Percentiles rank a stretch among this genome's conserved stretches.
These are phyloP conservation scores for Caenorhabditis sp. DNA, from an alignment of 2,888 invertebrate species.

Conservation along the genomic window DNA sequence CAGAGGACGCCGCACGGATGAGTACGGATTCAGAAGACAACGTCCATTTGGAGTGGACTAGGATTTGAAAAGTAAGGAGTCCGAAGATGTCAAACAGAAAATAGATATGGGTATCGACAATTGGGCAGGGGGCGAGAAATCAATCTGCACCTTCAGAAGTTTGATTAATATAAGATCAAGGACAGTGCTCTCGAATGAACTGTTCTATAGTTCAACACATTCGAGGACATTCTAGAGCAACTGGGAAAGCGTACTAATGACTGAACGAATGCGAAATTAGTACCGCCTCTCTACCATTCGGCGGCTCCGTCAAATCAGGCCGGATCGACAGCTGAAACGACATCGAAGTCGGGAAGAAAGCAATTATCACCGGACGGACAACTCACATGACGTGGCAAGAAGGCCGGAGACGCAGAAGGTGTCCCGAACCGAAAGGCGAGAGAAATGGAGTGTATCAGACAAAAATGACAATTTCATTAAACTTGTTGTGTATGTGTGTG, in stretches of 20 bases:
- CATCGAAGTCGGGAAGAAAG: conserved; percentile 2
- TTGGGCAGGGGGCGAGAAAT: too few relatives aligned
- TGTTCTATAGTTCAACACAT: too few relatives aligned
- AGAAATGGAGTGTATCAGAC: conserved; percentile 42
- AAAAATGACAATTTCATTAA: conserved; percentile 67
- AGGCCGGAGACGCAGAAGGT: conserved; percentile 5
- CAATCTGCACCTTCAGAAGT: too few relatives aligned
- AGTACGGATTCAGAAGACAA: not conserved
- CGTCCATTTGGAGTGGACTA: not conserved
- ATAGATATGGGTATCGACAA: too few relatives aligned
- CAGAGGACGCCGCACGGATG: too few relatives aligned
- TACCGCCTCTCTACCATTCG: not conserved
- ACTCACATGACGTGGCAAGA: conserved; percentile 4
- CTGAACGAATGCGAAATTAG: not conserved
- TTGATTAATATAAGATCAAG: too few relatives aligned
- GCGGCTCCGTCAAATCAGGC: not conserved
- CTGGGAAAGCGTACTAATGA: not conserved
- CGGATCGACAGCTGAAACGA: not conserved
- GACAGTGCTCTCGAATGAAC: too few relatives aligned
- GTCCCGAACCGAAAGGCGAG: not conserved
- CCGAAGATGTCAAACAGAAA: not conserved
- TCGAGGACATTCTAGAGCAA: not conserved
- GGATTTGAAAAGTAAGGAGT: not conserved
- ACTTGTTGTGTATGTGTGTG: conserved; percentile 59
- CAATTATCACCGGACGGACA: conserved; percentile 7